These are phyloP conservation scores for Drosophila recens DNA, from an alignment of 2,888 invertebrate genomes.

Conservation along the genomic window DNA sequence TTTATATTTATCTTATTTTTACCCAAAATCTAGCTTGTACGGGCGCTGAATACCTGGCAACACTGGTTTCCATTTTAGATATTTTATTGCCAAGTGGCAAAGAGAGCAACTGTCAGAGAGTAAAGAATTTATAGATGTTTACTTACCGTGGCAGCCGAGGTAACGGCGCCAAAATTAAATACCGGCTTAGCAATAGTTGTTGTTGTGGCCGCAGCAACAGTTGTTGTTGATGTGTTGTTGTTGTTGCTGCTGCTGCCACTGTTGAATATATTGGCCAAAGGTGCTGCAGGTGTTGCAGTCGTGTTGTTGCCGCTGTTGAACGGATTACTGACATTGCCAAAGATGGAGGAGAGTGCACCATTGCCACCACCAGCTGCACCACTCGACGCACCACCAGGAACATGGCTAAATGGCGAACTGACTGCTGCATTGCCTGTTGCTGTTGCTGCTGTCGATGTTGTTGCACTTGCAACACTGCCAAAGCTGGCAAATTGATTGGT, in stretches of 20 bases:
- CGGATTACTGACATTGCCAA: constrained; percentile 51
- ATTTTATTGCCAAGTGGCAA: background rate
- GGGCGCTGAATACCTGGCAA: too few species aligned
- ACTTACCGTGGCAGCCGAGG: constrained; percentile 52
- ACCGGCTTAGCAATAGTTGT: constrained; percentile 63
- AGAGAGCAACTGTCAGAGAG: background rate
- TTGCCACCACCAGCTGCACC: constrained; percentile 7
- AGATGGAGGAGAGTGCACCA: constrained; percentile 19
- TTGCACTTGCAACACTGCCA: constrained; percentile 13
- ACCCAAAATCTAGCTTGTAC: too few species aligned
- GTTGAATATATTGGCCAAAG: constrained; percentile 33
- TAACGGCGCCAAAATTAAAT: constrained; percentile 78
- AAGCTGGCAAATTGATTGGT: constrained; percentile 14
- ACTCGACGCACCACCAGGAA: constrained; percentile 1
- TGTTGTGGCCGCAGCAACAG: constrained; percentile 18
- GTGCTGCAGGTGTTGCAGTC: constrained; percentile 12
- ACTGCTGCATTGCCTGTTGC: constrained; percentile 21
- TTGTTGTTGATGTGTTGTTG: constrained; percentile 18
- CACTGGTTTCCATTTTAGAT: too few species aligned
- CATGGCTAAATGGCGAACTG: constrained; percentile 39
- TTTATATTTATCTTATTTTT: too few species aligned
- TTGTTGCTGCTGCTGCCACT: constrained; percentile 14
- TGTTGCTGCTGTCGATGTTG: constrained; percentile 8
- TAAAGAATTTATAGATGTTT: background rate
- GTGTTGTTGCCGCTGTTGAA: constrained; percentile 14